Conservation (phyloP, 2,113 vertebrate genomes). For the Osmerus mordax region DNA sequence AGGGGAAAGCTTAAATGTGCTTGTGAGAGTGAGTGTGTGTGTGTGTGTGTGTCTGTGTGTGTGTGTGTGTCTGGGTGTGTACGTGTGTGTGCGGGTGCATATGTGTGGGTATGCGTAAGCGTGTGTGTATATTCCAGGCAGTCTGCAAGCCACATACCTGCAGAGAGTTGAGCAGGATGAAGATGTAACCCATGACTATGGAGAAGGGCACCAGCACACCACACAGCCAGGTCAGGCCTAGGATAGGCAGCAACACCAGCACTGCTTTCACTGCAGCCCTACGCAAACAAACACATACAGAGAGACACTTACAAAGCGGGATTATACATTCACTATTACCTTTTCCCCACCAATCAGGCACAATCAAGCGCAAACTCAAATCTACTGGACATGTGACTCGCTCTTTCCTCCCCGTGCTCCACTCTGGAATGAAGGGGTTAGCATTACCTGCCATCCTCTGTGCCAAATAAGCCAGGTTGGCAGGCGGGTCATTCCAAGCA, state of each 20-base stretch:
- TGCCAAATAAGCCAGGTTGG: conserved; percentile 28
- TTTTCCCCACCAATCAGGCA: neutral
- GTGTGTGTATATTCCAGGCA: neutral
- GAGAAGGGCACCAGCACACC: conserved; percentile 76
- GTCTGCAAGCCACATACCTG: conserved; percentile 58
- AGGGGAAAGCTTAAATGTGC: no score
- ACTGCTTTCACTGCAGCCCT: conserved; percentile 78
- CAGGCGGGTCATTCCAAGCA: conserved; percentile 52
- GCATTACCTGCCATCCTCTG: conserved; percentile 2
- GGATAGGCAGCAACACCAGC: conserved; percentile 75
- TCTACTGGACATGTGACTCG: no score
- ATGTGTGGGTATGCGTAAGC: conserved; percentile 9
- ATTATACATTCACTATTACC: neutral
- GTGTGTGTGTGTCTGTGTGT: no score
- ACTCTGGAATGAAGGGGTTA: conserved; percentile 28
- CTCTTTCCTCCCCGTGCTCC: neutral
- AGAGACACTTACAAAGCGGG: neutral
- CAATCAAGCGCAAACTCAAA: no score
- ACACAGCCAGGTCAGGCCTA: conserved; percentile 78
- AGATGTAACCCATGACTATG: conserved; percentile 74
- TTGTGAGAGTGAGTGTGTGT: neutral
- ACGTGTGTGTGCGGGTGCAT: neutral
- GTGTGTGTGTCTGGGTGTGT: neutral
- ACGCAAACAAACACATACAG: conserved; percentile 6
- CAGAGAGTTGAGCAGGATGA: conserved; percentile 76